Evolutionary conservation across 2,797 vertebrate genomes (phyloP).

Genomic region (Artibeus jamaicensis): DNA sequence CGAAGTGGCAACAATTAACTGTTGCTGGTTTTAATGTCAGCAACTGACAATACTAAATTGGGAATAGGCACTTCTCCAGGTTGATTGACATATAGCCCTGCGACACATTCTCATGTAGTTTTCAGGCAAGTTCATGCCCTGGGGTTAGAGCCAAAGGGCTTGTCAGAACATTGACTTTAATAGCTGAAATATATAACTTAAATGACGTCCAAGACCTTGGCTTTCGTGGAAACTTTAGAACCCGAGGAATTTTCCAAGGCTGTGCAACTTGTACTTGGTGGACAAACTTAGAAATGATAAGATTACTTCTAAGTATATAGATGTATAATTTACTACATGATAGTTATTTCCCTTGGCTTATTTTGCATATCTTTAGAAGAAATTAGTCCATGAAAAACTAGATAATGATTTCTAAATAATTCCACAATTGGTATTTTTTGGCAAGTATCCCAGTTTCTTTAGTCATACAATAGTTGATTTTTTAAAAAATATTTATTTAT

Average conservation of each 20-base stretch:
- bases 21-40: conserved; percentile 74
- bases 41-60: conserved; percentile 61
- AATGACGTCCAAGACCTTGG: conserved; percentile 44
- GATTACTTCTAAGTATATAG: background rate
- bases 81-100: conserved; percentile 67
- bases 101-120: conserved; percentile 63
- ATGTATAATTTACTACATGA: conserved; percentile 11
- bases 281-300: conserved; percentile 34
- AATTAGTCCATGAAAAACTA: background rate
- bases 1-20: conserved; percentile 70
- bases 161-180: conserved; percentile 71
- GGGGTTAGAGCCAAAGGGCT: conserved; percentile 68
- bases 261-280: conserved; percentile 25
- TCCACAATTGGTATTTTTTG: background rate
- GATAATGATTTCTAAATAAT: conserved; percentile 31
- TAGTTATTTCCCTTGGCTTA: conserved; percentile 24
- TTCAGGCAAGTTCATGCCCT: conserved; percentile 70
- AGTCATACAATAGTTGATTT: background rate
- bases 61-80: conserved; percentile 41
- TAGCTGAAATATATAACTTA: conserved; percentile 64
- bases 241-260: conserved; percentile 43
- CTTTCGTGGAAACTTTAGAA: conserved; percentile 57
- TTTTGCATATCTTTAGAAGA: background rate
- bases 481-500: background rate
- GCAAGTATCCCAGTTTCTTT: background rate